A percentile compares a stretch with the other conserved stretches of the same genome.
Conservation (phyloP, 2,797 vertebrate genomes). For the Coregonus ussuriensis region DNA sequence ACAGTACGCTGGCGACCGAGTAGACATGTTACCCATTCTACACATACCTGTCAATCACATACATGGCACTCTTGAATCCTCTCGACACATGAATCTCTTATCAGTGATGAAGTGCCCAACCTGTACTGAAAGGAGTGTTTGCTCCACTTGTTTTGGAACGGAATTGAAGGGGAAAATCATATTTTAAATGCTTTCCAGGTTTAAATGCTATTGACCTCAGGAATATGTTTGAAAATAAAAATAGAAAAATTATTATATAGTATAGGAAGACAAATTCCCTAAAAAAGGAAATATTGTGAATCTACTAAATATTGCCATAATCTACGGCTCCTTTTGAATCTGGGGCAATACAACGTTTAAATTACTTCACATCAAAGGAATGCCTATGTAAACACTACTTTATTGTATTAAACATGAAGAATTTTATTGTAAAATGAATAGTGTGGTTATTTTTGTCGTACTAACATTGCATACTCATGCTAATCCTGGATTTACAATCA, state of each 20-base stretch:
- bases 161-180: slow-evolving; percentile 58
- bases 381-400: slow-evolving; percentile 66
- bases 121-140: slow-evolving; percentile 64
- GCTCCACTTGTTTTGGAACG: slow-evolving; percentile 73
- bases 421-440: slow-evolving; percentile 54
- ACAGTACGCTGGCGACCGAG: slow-evolving; percentile 21
- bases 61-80: slow-evolving; percentile 49
- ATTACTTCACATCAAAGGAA: slow-evolving; percentile 60
- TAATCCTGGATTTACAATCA: not conserved
- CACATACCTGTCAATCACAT: slow-evolving; percentile 42
- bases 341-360: slow-evolving; percentile 63
- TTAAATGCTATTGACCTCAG: slow-evolving; percentile 74
- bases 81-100: slow-evolving; percentile 63
- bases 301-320: slow-evolving; percentile 47
- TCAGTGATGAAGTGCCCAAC: slow-evolving; percentile 64
- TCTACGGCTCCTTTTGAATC: slow-evolving; percentile 56
- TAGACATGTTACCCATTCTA: slow-evolving; percentile 36
- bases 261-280: slow-evolving; percentile 34
- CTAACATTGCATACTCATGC: not conserved
- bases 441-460: slow-evolving; percentile 34
- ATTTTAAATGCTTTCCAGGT: slow-evolving; percentile 72
- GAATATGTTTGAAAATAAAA: slow-evolving; percentile 65
- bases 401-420: slow-evolving; percentile 73
- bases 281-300: slow-evolving; percentile 50
- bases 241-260: slow-evolving; percentile 20